Evolutionary conservation across 2,113 vertebrate genomes (phyloP), one percentile per base, ranked within the genome.

Genomic region (Struthidea cinerea): DNA sequence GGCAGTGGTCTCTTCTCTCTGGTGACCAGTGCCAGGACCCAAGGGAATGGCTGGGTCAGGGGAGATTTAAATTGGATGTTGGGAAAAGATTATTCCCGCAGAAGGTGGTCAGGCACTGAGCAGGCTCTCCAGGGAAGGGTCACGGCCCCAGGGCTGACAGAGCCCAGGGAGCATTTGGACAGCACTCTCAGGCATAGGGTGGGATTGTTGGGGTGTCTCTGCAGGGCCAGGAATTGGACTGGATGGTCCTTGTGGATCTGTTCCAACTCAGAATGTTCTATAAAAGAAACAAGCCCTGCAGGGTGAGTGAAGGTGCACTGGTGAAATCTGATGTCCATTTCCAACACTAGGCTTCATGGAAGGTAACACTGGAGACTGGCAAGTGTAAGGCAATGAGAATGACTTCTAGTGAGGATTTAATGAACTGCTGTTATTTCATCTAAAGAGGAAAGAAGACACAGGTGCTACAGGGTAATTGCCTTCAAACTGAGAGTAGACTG

Each of bases 141-240:
- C 59, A 65, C 1, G 1, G 42, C 59, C 11, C 42, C 67, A 64
- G 10, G 50, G 27, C 23, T 74, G 22, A 0, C 33, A 67, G 60
- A 74, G 19, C 23, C 16, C 33, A 19, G 17, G 37, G 11, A 67
- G 16, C 0, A 1, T 20, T 74, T 59, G 60, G 23, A 39, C 19
- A 46, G 1, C 0, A 1, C 52, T 41, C 39, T 46, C 12, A n/a
- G 77, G 46, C 39, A 32, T 11, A 35, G 4, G 5, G 39, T 53
- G 53, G 46, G 46, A 10, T 30, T 46, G 28, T 2, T 53, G n/a
- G 8, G 24, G 16, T 15, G 24, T 26, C 69, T 82, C 61, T 75
- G 39, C 28, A 53, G 53, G 39, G 53, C 23, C 24, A n/a, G 44
- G 44, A 21, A 20, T 1, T 67, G 69, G 11, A 14, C n/a, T 46